These are phyloP conservation scores for Lottia scabra DNA, from an alignment of 2,888 invertebrate species.

Conservation along the genomic window DNA sequence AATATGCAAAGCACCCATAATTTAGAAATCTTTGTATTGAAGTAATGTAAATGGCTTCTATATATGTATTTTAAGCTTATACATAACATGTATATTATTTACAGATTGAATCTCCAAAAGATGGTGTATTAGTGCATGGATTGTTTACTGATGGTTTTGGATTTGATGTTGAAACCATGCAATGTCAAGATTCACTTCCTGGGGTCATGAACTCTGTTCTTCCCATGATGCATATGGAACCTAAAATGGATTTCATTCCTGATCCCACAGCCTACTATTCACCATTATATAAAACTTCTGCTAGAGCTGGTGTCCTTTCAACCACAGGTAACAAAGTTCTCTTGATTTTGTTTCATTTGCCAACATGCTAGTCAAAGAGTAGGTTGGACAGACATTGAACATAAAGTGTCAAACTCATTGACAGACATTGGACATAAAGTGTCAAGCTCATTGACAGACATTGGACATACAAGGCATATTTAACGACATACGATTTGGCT, in stretches of 20 bases:
- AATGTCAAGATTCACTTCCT: conserved; percentile 67
- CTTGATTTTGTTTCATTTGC: too few species aligned
- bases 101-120: conserved; percentile 55
- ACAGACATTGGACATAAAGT: too few species aligned
- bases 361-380: too few species aligned
- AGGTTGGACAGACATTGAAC: too few species aligned
- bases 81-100: background rate
- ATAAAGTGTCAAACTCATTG: too few species aligned
- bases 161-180: conserved; percentile 63
- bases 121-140: conserved; percentile 70
- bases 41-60: too few species aligned
- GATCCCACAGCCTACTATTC: conserved; percentile 60
- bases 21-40: too few species aligned
- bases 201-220: conserved; percentile 83
- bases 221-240: conserved; percentile 79
- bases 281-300: conserved; percentile 69
- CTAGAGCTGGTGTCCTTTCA: conserved; percentile 69
- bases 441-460: too few species aligned
- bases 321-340: conserved; percentile 66
- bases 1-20: too few species aligned
- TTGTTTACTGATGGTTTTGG: conserved; percentile 69
- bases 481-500: too few species aligned
- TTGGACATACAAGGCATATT: too few species aligned
- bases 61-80: too few species aligned
- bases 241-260: conserved; percentile 73